These are phyloP conservation scores for Salvelinus alpinus DNA, from an alignment of 2,113 vertebrate genomes.

Conservation along the genomic window DNA sequence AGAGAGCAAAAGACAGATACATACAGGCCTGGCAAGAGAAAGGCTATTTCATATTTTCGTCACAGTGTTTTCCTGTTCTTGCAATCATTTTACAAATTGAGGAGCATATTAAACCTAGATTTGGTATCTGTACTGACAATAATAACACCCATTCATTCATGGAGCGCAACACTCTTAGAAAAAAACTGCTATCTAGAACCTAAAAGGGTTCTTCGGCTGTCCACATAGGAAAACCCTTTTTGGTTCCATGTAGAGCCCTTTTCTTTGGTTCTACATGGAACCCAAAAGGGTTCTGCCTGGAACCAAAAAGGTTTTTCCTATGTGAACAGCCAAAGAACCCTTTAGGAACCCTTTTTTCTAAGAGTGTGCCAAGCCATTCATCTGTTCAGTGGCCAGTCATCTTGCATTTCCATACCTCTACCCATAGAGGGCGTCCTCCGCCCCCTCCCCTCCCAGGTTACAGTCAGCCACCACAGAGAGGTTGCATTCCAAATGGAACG, in stretches of 20 bases:
- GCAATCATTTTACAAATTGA: not conserved
- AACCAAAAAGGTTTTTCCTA: too few species aligned
- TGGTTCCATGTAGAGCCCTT: too few species aligned
- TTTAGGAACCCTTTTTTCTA: not conserved
- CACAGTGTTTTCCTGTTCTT: not conserved
- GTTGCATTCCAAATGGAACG: not conserved
- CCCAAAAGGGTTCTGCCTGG: too few species aligned
- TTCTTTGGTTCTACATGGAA: too few species aligned
- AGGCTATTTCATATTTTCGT: not conserved
- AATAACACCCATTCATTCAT: too few species aligned
- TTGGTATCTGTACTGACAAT: too few species aligned
- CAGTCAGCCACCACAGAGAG: constrained; percentile 21
- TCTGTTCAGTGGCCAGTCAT: not conserved
- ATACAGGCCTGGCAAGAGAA: not conserved
- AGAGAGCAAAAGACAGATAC: not conserved
- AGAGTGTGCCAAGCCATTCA: not conserved
- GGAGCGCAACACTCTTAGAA: too few species aligned
- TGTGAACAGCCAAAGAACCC: too few species aligned
- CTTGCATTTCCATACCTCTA: not conserved
- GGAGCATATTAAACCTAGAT: too few species aligned
- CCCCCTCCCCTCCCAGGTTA: not conserved
- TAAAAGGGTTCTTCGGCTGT: too few species aligned
- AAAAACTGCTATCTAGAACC: too few species aligned
- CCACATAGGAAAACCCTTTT: too few species aligned
- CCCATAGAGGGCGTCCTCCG: not conserved